Conservation (phyloP, 2,113 vertebrate genomes). For the Axis porcinus region DNA sequence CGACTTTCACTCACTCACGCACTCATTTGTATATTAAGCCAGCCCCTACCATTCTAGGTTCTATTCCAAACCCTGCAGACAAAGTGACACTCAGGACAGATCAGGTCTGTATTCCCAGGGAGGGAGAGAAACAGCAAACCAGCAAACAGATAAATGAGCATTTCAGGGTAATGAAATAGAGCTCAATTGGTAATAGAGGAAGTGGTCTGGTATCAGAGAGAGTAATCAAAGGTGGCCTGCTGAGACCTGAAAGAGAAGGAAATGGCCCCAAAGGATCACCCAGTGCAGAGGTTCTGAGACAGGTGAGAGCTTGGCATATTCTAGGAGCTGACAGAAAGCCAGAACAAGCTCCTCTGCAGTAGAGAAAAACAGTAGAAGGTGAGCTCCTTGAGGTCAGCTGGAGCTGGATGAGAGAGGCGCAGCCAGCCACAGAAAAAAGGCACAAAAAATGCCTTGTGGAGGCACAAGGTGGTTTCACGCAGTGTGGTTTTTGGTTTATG, state of each 20-base stretch:
- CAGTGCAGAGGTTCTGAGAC: background rate
- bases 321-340: background rate
- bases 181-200: background rate
- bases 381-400: background rate
- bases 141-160: background rate
- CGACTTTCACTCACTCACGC: background rate
- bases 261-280: background rate
- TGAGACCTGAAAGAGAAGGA: background rate
- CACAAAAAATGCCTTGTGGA: background rate
- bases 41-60: background rate
- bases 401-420: background rate
- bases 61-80: background rate
- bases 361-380: background rate
- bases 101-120: background rate
- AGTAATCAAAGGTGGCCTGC: background rate
- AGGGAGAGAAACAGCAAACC: background rate
- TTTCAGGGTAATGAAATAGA: background rate
- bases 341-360: background rate
- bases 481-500: background rate
- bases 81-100: background rate
- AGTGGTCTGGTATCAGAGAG: background rate
- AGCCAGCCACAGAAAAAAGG: no score
- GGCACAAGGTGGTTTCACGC: rapidly evolving
- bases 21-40: background rate
- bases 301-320: background rate